These are phyloP conservation scores for Pinna nobilis DNA, from an alignment of 1,140 invertebrate genomes.

Conservation along the genomic window DNA sequence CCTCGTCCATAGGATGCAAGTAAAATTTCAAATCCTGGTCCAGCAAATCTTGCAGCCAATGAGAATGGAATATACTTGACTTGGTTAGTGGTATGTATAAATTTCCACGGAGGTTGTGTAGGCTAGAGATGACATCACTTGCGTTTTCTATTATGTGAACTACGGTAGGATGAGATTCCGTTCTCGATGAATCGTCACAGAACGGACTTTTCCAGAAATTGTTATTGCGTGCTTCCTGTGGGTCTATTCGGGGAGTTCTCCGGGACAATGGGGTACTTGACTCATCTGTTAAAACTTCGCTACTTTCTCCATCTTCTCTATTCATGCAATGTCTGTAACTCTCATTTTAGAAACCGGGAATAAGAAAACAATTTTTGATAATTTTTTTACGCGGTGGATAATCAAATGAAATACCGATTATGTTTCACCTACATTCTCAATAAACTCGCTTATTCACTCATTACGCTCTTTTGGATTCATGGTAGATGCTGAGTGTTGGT, in stretches of 20 bases:
- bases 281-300: too few species aligned
- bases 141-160: neutral
- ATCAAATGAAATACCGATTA: too few species aligned
- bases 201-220: neutral
- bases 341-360: too few species aligned
- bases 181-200: neutral
- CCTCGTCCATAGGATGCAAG: neutral
- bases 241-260: neutral
- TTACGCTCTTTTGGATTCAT: too few species aligned
- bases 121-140: neutral
- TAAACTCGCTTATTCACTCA: too few species aligned
- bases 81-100: neutral
- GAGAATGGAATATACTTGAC: neutral
- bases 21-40: neutral
- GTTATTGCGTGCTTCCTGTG: neutral
- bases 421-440: too few species aligned
- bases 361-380: too few species aligned
- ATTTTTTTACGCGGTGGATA: too few species aligned
- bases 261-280: too few species aligned
- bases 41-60: slow-evolving; percentile 1
- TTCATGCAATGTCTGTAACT: too few species aligned
- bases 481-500: too few species aligned
- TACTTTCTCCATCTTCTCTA: too few species aligned
- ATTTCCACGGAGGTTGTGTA: neutral
- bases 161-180: neutral